Evolutionary conservation across 2,797 vertebrate species (phyloP).

Genomic region (Benthosema pterotum): DNA sequence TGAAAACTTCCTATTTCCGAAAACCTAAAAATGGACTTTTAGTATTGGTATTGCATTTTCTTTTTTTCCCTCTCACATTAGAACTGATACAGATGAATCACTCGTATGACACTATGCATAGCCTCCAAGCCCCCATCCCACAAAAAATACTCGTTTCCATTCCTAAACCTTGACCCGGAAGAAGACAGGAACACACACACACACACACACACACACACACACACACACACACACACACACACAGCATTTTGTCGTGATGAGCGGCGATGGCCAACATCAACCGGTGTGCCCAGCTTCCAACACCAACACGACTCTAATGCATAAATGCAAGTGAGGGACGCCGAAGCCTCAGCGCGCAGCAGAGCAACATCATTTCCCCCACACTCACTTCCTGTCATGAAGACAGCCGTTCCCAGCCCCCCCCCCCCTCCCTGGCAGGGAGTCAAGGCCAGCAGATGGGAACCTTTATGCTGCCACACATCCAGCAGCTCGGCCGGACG

Average conservation of each 20-base stretch:
- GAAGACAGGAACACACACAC: no score
- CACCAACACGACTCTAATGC: slow-evolving; percentile 38
- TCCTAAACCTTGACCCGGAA: not conserved
- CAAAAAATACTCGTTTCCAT: slow-evolving; percentile 13
- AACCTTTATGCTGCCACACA: slow-evolving; percentile 67
- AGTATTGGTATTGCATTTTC: no score
- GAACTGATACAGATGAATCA: not conserved
- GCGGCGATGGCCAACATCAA: slow-evolving; percentile 8
- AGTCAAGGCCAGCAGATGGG: slow-evolving; percentile 79
- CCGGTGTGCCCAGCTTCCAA: slow-evolving; percentile 27
- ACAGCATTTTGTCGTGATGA: slow-evolving; percentile 5
- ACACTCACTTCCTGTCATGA: slow-evolving; percentile 47
- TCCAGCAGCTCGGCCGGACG: slow-evolving; percentile 42
- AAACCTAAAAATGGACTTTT: no score
- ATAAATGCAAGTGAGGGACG: no score
- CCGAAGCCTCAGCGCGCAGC: slow-evolving; percentile 29
- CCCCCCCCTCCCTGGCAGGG: slow-evolving; percentile 63
- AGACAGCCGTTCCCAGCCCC: slow-evolving; percentile 45
- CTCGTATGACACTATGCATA: not conserved
- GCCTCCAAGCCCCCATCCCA: no score
- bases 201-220: no score
- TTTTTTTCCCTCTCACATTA: not conserved
- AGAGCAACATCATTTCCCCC: slow-evolving; percentile 32
- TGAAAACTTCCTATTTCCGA: no score
- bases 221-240: no score